Conservation (phyloP, 2,113 vertebrate species). For the Madoqua kirkii region DNA sequence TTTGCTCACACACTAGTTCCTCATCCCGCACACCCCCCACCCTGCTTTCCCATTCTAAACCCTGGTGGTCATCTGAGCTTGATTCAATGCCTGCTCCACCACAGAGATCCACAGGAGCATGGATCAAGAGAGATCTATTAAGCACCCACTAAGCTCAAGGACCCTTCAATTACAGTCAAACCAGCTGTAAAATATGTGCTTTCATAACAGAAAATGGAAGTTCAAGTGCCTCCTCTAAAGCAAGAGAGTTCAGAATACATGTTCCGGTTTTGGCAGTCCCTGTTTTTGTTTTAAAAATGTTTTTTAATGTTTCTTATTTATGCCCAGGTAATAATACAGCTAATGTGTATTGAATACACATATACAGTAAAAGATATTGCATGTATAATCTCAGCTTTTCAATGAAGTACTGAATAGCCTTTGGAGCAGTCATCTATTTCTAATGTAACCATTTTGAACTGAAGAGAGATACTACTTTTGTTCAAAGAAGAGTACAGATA, state of each 20-base stretch:
- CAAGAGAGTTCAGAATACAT: not conserved
- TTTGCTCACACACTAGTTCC: not conserved
- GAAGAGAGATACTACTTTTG: not conserved
- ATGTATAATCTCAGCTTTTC: constrained; percentile 5
- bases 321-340: not conserved
- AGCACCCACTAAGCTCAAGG: not conserved
- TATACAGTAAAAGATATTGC: not conserved
- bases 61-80: not conserved
- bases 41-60: not conserved
- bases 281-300: not conserved
- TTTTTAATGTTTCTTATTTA: not conserved
- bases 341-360: not conserved
- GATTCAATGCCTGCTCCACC: not conserved
- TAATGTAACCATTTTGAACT: constrained; percentile 32
- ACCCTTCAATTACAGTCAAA: not conserved
- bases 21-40: not conserved
- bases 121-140: not conserved
- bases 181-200: not conserved
- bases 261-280: not conserved
- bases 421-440: not conserved
- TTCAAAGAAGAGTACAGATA: constrained; percentile 33
- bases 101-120: not conserved
- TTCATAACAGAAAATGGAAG: not conserved
- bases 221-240: not conserved
- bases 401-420: not conserved